Conservation (phyloP, 2,888 invertebrate species). For the Eudemis profundana region DNA sequence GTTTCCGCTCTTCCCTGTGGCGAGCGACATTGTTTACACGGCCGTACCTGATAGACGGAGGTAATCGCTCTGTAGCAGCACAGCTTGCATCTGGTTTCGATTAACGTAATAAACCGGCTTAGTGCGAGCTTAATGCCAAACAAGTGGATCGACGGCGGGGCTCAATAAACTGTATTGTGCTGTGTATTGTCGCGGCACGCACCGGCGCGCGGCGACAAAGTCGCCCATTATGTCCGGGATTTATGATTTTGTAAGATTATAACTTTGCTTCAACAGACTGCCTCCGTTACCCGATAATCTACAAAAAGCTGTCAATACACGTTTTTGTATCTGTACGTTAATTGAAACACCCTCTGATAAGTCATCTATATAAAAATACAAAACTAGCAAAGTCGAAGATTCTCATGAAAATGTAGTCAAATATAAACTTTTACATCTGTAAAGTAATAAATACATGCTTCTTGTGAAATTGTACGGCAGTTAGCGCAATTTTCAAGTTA, state of each 20-base stretch:
- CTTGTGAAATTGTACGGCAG: conserved; percentile 33
- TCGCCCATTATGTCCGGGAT: conserved; percentile 62
- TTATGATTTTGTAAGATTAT: conserved; percentile 69
- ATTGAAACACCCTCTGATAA: background rate
- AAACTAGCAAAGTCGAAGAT: background rate
- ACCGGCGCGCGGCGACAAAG: conserved; percentile 62
- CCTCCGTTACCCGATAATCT: conserved; percentile 54
- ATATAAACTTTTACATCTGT: conserved; percentile 13
- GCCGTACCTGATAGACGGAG: conserved; percentile 29
- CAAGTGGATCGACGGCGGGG: conserved; percentile 52
- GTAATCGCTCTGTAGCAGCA: conserved; percentile 29
- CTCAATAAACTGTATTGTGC: conserved; percentile 44
- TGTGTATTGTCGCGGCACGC: conserved; percentile 50
- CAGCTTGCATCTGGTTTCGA: conserved; percentile 54
- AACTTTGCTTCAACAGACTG: conserved; percentile 50
- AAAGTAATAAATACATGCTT: conserved; percentile 34
- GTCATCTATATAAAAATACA: background rate
- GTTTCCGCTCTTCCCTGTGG: conserved; percentile 45
- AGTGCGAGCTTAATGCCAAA: conserved; percentile 55
- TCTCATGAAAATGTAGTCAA: conserved; percentile 29
- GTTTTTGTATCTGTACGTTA: background rate
- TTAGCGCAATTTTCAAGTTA: conserved; percentile 33
- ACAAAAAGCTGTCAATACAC: conserved; percentile 52
- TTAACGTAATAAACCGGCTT: conserved; percentile 57
- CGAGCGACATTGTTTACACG: conserved; percentile 49